Evolutionary conservation across 2,113 vertebrate genomes (phyloP).

Genomic region (Amblyornis subalaris): DNA sequence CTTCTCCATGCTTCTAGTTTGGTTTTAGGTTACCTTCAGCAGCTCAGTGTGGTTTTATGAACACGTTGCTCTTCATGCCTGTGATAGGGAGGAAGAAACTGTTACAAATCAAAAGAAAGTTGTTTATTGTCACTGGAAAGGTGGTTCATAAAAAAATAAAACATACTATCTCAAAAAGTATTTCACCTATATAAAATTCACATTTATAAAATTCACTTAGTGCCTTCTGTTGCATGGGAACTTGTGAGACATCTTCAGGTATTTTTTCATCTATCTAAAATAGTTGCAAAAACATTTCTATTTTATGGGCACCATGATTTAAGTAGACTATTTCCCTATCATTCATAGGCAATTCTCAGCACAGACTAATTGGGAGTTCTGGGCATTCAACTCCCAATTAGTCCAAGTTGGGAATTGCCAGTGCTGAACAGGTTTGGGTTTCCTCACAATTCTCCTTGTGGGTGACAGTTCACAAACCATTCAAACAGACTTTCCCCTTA

Average conservation of each 20-base stretch:
- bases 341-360: background rate
- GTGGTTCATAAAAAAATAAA: background rate
- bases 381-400: background rate
- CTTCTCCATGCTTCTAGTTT: background rate
- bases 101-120: constrained; percentile 35
- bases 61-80: constrained; percentile 74
- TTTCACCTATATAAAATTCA: background rate
- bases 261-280: background rate
- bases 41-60: constrained; percentile 81
- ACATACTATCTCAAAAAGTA: background rate
- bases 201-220: background rate
- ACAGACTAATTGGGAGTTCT: background rate
- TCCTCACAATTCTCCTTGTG: background rate
- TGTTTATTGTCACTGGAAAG: constrained; percentile 74
- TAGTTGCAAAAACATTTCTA: background rate
- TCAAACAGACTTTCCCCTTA: background rate
- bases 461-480: background rate
- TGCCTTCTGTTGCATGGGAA: background rate
- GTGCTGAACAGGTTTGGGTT: background rate
- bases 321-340: background rate
- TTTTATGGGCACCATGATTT: background rate
- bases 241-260: background rate
- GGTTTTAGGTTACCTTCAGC: constrained; percentile 15
- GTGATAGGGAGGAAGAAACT: constrained; percentile 69
- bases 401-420: background rate